A percentile compares a stretch with the other conserved stretches of the same genome.
Conservation (phyloP, 2,113 vertebrate genomes). For the Cacatua alba region DNA sequence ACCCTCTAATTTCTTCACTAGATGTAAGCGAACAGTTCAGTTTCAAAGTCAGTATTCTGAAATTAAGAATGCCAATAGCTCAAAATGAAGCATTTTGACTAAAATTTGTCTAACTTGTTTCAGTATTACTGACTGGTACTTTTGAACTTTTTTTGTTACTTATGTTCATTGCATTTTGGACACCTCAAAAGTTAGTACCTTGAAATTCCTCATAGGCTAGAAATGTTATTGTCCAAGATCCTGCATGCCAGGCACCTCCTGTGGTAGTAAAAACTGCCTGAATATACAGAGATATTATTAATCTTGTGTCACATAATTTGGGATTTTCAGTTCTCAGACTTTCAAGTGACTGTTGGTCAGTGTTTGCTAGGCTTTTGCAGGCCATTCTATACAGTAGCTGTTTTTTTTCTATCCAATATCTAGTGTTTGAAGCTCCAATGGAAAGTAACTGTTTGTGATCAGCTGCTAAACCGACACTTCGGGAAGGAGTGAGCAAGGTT, state of each 20-base stretch:
- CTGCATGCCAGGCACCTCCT: neutral
- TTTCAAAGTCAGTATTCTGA: neutral
- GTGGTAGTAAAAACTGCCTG: neutral
- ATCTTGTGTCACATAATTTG: neutral
- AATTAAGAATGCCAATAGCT: neutral
- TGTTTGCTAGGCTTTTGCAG: neutral
- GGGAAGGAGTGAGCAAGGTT: neutral
- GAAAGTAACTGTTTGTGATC: neutral
- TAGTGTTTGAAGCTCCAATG: neutral
- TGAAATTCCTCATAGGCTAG: neutral
- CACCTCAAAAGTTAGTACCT: neutral
- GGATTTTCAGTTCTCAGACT: neutral
- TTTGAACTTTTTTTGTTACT: neutral
- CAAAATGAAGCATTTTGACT: neutral
- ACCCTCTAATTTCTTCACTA: constrained; percentile 18
- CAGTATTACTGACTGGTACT: neutral
- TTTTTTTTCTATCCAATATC: neutral
- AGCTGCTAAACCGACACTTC: neutral
- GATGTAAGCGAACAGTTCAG: neutral
- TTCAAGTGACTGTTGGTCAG: neutral
- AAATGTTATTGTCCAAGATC: neutral
- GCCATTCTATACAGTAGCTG: neutral
- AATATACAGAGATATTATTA: neutral
- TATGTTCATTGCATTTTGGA: neutral
- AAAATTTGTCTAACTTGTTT: neutral